phyloP scores from a whole-genome alignment of 2,113 vertebrate species.

The Epinephelus fuscoguttatus region DNA sequence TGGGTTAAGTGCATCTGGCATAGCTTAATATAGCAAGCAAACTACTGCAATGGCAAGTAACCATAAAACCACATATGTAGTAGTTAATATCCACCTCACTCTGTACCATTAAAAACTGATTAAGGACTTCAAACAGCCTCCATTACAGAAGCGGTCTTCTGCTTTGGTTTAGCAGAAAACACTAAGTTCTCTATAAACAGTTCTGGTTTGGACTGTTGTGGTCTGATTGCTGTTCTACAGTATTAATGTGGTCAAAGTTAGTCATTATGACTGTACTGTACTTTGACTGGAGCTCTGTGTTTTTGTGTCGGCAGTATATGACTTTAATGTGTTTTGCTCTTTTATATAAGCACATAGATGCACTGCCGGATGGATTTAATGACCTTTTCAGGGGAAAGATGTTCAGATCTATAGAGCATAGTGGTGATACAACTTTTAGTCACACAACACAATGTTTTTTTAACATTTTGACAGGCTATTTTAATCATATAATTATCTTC shows the following conservation, averaged over 20 bases:
- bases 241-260: conserved; percentile 72
- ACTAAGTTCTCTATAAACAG: conserved; percentile 73
- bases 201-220: conserved; percentile 69
- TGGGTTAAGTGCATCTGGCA: conserved; percentile 72
- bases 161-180: conserved; percentile 70
- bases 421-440: conserved; percentile 9
- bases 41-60: conserved; percentile 77
- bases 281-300: conserved; percentile 38
- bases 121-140: conserved; percentile 78
- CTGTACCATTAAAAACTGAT: conserved; percentile 77
- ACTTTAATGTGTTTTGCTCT: conserved; percentile 49
- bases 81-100: conserved; percentile 75
- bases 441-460: not conserved
- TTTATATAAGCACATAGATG: conserved; percentile 22
- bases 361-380: conserved; percentile 24
- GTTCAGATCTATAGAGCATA: not conserved
- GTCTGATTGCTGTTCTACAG: conserved; percentile 57
- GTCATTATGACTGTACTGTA: conserved; percentile 47
- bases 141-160: conserved; percentile 71
- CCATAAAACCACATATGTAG: conserved; percentile 81
- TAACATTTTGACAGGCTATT: not conserved
- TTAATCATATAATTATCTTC: not conserved
- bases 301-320: conserved; percentile 36
- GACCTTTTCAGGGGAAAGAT: conserved; percentile 20
- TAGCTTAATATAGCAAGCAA: conserved; percentile 74